Evolutionary conservation across 2,888 invertebrate genomes (phyloP).

Genomic region (Platycheirus albimanus): DNA sequence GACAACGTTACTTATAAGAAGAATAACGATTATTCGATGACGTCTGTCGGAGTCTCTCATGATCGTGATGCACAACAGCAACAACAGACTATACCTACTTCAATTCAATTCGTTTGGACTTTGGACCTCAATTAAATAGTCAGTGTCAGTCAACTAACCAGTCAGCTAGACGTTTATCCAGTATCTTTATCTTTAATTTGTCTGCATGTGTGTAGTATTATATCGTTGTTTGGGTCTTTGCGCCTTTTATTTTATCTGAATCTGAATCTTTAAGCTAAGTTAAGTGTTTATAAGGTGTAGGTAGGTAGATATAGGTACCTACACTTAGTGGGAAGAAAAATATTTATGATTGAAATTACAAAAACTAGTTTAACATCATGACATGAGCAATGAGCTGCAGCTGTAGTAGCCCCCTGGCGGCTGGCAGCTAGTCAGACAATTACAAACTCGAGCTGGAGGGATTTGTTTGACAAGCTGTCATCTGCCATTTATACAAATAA

Average conservation of each 20-base stretch:
- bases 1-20: not conserved
- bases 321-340: constrained; percentile 4
- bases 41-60: constrained; percentile 36
- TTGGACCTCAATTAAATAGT: constrained; percentile 59
- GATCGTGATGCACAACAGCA: constrained; percentile 11
- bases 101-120: constrained; percentile 39
- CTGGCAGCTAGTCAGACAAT: too few species aligned
- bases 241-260: not conserved
- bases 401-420: not conserved
- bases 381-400: not conserved
- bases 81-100: not conserved
- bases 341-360: not conserved
- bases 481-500: constrained; percentile 23
- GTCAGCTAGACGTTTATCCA: constrained; percentile 31
- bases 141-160: constrained; percentile 47
- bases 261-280: too few species aligned
- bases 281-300: too few species aligned
- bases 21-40: constrained; percentile 35
- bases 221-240: not conserved
- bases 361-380: constrained; percentile 41
- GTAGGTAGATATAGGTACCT: too few species aligned
- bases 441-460: too few species aligned
- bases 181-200: not conserved
- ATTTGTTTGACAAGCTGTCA: constrained; percentile 10
- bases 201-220: not conserved